These are phyloP conservation scores for Mimas tiliae DNA, from an alignment of 2,888 invertebrate species.

Conservation along the genomic window DNA sequence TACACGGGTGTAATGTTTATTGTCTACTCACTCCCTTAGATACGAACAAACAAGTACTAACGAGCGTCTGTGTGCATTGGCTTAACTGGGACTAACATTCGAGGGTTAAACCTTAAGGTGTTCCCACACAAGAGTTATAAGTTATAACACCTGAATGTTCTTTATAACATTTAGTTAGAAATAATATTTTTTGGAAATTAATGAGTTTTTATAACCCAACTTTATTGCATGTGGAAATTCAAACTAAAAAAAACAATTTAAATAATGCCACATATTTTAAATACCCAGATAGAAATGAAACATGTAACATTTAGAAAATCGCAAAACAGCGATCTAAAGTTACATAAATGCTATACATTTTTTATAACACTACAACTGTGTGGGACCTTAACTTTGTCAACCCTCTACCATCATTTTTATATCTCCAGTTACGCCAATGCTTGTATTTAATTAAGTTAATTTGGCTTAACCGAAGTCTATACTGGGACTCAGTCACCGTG, in stretches of 20 bases:
- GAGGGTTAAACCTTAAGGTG: background rate
- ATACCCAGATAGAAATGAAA: no score
- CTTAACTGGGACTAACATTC: background rate
- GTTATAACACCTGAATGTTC: background rate
- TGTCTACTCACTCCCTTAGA: constrained; percentile 38
- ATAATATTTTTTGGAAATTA: no score
- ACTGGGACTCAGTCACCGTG: constrained; percentile 21
- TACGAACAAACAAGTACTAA: constrained; percentile 21
- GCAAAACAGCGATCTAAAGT: no score
- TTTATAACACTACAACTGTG: background rate
- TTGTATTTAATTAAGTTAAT: background rate
- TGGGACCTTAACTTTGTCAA: background rate
- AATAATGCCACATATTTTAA: no score
- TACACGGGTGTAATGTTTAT: constrained; percentile 31
- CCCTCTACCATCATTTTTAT: background rate
- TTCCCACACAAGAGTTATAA: background rate
- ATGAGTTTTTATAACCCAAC: no score
- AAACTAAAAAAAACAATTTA: no score
- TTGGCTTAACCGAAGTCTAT: constrained; percentile 23
- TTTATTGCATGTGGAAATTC: no score
- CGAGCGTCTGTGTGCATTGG: constrained; percentile 11
- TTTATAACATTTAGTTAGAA: no score
- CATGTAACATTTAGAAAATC: no score
- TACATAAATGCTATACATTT: no score
- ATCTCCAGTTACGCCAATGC: constrained; percentile 10